These are phyloP conservation scores for Microcebus tavaratra DNA, from an alignment of 2,113 vertebrate genomes.

Conservation along the genomic window DNA sequence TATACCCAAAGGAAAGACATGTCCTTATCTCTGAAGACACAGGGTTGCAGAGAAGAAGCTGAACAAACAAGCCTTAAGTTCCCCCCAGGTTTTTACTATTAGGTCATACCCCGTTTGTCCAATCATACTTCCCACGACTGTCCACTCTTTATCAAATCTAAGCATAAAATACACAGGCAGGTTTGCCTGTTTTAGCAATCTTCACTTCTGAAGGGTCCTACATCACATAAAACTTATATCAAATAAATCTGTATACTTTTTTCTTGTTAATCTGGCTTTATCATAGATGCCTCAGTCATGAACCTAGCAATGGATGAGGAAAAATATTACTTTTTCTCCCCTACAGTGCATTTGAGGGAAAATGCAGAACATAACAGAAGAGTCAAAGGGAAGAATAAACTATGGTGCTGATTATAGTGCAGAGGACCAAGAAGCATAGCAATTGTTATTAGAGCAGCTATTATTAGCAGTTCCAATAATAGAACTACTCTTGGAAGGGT, in stretches of 20 bases:
- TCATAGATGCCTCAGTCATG: neutral
- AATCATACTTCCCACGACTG: neutral
- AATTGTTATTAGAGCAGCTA: too few relatives aligned
- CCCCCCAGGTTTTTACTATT: neutral
- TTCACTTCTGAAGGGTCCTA: neutral
- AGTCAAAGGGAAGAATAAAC: neutral
- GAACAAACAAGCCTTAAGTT: neutral
- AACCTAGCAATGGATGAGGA: neutral
- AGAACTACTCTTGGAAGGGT: neutral
- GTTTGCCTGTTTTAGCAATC: neutral
- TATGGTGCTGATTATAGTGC: neutral
- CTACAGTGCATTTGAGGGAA: neutral
- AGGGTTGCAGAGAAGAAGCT: neutral
- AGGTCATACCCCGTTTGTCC: neutral
- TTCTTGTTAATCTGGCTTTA: neutral
- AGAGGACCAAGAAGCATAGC: neutral
- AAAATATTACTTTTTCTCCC: neutral
- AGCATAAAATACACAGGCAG: neutral
- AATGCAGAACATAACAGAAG: neutral
- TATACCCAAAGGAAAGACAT: neutral
- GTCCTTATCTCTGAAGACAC: neutral
- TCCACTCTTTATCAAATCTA: neutral
- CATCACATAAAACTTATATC: neutral
- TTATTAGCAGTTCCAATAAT: too few relatives aligned
- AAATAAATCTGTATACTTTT: neutral